Conservation (phyloP, 1,140 invertebrate species). For the Hycleus cichorii region DNA sequence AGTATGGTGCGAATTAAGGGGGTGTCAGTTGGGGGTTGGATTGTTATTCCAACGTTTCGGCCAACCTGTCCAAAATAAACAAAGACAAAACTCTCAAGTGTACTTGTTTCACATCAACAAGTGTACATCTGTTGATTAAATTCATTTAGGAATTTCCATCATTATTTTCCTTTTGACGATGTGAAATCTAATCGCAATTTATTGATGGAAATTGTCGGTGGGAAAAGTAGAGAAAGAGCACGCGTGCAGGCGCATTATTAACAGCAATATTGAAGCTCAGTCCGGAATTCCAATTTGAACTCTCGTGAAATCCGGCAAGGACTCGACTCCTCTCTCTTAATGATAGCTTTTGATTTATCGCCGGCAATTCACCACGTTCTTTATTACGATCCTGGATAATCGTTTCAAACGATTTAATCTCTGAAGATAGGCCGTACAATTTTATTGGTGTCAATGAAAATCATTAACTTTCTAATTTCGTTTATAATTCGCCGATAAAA, state of each 20-base stretch:
- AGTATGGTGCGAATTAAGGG: neutral
- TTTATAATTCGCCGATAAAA: too few species aligned
- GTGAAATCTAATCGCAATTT: constrained; percentile 13
- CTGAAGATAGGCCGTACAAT: too few species aligned
- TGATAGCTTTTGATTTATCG: constrained; percentile 34
- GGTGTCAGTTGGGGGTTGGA: neutral
- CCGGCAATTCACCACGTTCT: constrained; percentile 24
- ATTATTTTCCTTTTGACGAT: too few species aligned
- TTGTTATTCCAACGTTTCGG: constrained; percentile 12
- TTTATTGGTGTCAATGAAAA: too few species aligned
- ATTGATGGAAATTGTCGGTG: constrained; percentile 2
- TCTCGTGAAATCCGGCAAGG: constrained; percentile 25
- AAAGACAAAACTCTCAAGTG: constrained; percentile 9
- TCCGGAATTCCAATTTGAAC: constrained; percentile 33
- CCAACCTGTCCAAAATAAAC: constrained; percentile 13
- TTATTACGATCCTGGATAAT: constrained; percentile 23
- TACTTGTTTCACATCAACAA: constrained; percentile 12
- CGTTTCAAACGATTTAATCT: constrained; percentile 14
- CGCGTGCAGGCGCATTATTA: constrained; percentile 31
- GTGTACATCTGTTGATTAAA: constrained; percentile 9
- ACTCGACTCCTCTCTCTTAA: constrained; percentile 28
- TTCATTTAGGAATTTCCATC: too few species aligned
- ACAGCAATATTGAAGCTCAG: constrained; percentile 32
- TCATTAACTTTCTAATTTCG: too few species aligned
- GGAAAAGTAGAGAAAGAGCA: too few species aligned